These are phyloP conservation scores for Avahi laniger DNA, from an alignment of 2,797 vertebrate species.

Conservation along the genomic window DNA sequence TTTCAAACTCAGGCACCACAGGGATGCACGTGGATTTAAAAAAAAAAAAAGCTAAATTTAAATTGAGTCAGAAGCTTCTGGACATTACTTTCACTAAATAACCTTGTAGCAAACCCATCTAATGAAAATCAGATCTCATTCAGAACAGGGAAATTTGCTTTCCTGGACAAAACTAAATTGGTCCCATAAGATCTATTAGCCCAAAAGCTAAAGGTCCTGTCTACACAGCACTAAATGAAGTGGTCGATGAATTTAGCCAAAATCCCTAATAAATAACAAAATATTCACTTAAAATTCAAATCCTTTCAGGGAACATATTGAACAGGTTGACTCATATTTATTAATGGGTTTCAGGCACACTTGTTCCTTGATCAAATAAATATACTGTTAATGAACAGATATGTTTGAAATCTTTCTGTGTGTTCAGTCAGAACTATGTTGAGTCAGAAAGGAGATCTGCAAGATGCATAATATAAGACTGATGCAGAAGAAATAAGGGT, in stretches of 20 bases:
- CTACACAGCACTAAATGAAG: conserved; percentile 65
- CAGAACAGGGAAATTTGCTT: conserved; percentile 61
- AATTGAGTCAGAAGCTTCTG: conserved; percentile 58
- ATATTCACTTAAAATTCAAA: conserved; percentile 62
- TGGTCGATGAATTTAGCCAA: conserved; percentile 68
- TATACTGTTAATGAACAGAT: conserved; percentile 55
- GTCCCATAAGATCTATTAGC: conserved; percentile 69
- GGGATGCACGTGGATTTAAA: neutral
- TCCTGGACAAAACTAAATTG: conserved; percentile 68
- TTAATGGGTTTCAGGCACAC: conserved; percentile 60
- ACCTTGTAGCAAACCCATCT: conserved; percentile 52
- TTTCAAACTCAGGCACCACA: neutral
- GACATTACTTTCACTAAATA: conserved; percentile 54
- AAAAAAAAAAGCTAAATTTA: conserved; percentile 26
- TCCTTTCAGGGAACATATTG: conserved; percentile 39
- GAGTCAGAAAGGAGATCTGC: conserved; percentile 40
- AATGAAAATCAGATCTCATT: conserved; percentile 75
- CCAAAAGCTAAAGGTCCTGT: conserved; percentile 62
- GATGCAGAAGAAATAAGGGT: neutral
- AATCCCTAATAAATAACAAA: conserved; percentile 55
- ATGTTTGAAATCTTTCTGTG: conserved; percentile 33
- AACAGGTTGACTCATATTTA: conserved; percentile 49
- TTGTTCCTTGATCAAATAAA: conserved; percentile 63
- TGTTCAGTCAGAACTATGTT: conserved; percentile 3
- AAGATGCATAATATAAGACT: conserved; percentile 6